These are phyloP conservation scores for Hypothenemus hampei DNA, from an alignment of 1,140 invertebrate species.

Conservation along the genomic window DNA sequence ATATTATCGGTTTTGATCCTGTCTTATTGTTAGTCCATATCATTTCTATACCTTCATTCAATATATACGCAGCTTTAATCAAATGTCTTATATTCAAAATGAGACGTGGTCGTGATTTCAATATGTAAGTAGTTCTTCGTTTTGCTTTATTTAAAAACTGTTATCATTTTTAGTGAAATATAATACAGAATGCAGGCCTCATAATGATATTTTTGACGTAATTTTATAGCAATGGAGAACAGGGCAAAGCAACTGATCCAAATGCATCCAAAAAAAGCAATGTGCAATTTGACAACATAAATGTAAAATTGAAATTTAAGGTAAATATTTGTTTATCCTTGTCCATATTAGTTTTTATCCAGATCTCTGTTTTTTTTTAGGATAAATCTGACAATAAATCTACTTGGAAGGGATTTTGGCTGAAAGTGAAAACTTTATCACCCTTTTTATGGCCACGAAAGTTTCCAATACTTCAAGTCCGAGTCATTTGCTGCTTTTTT, in stretches of 20 bases:
- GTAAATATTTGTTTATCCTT: constrained; percentile 4
- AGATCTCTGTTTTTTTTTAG: constrained; percentile 38
- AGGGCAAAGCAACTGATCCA: constrained; percentile 14
- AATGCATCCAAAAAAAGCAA: constrained; percentile 19
- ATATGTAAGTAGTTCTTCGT: too few species aligned
- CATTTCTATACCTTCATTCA: too few species aligned
- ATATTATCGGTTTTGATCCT: too few species aligned
- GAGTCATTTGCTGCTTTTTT: constrained; percentile 78
- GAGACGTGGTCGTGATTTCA: too few species aligned
- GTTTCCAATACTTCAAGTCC: constrained; percentile 67
- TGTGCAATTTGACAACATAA: constrained; percentile 25
- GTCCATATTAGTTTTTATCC: too few species aligned
- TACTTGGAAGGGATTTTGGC: constrained; percentile 70
- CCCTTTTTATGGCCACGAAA: constrained; percentile 94
- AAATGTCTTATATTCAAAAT: too few species aligned
- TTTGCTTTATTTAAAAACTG: too few species aligned
- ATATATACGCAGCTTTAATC: too few species aligned
- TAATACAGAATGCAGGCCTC: too few species aligned
- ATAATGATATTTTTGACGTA: too few species aligned
- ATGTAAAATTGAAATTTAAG: constrained; percentile 24
- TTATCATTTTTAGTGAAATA: too few species aligned
- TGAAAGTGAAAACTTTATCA: constrained; percentile 72
- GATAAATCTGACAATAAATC: constrained; percentile 59
- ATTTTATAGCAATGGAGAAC: constrained; percentile 17
- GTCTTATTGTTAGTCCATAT: too few species aligned